Conservation (phyloP, 2,113 vertebrate species). For the Trogon surrucura region DNA sequence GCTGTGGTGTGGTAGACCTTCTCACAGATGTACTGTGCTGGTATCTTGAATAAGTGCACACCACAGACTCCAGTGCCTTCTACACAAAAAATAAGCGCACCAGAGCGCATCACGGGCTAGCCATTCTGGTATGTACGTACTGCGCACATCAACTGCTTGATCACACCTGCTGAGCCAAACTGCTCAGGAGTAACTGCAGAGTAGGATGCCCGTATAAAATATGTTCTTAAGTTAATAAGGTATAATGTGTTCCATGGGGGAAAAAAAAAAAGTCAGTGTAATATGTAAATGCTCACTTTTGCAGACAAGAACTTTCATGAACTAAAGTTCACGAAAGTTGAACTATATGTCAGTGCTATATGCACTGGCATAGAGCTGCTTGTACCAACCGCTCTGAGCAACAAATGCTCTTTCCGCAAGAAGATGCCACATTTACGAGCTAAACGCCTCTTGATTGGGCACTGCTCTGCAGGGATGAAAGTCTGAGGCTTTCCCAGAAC, state of each 20-base stretch:
- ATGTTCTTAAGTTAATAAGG: not conserved
- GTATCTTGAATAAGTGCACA: not conserved
- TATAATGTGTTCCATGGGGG: fast-evolving
- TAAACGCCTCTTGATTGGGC: not conserved
- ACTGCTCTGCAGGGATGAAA: not conserved
- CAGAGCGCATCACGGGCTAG: not conserved
- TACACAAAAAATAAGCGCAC: fast-evolving
- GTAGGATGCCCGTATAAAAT: fast-evolving
- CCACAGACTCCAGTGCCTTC: not conserved
- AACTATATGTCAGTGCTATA: no score
- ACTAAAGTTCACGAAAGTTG: not conserved
- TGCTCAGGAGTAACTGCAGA: not conserved
- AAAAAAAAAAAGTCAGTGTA: not conserved
- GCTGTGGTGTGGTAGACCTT: not conserved
- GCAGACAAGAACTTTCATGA: not conserved
- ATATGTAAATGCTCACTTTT: not conserved
- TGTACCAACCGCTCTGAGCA: not conserved
- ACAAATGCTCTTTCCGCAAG: not conserved
- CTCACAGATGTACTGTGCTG: not conserved
- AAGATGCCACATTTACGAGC: not conserved
- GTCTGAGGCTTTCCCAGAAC: not conserved
- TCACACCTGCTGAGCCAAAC: not conserved
- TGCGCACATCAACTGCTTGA: fast-evolving
- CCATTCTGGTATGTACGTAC: fast-evolving
- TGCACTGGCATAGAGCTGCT: not conserved